Percentiles rank a stretch among this genome's conserved stretches.
Conservation (phyloP, 2,797 vertebrate genomes). For the Cossypha heuglini region DNA sequence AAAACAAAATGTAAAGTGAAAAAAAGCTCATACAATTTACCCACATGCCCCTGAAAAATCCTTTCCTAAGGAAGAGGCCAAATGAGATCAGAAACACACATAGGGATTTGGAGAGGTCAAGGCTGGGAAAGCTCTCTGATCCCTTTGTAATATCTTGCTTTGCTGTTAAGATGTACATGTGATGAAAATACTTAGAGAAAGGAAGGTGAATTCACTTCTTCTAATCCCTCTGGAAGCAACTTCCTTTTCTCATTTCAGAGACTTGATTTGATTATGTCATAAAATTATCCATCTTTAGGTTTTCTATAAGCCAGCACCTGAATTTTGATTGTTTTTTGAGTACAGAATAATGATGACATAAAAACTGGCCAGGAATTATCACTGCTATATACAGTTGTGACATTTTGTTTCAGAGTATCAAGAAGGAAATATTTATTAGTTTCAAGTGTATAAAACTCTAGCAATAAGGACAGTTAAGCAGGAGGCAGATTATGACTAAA, state of each 20-base stretch:
- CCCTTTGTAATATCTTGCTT: background rate
- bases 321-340: background rate
- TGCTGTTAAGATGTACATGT: background rate
- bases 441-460: background rate
- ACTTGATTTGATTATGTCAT: slow-evolving; percentile 30
- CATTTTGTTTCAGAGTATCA: background rate
- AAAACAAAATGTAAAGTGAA: background rate
- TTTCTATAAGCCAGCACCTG: background rate
- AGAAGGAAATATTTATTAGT: background rate
- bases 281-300: slow-evolving; percentile 25
- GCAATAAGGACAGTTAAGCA: background rate
- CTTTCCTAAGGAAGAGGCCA: background rate
- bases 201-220: background rate
- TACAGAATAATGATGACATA: background rate
- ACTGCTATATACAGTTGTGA: background rate
- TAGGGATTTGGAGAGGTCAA: background rate
- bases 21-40: background rate
- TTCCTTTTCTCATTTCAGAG: slow-evolving; percentile 53
- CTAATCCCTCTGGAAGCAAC: background rate
- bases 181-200: background rate
- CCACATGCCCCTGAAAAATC: background rate
- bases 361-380: background rate
- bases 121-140: background rate
- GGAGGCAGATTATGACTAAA: background rate
- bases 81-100: background rate